Evolutionary conservation across 2,888 invertebrate species (phyloP), one percentile per base, ranked within the genome.

Genomic region (Pasiphila rectangulata): DNA sequence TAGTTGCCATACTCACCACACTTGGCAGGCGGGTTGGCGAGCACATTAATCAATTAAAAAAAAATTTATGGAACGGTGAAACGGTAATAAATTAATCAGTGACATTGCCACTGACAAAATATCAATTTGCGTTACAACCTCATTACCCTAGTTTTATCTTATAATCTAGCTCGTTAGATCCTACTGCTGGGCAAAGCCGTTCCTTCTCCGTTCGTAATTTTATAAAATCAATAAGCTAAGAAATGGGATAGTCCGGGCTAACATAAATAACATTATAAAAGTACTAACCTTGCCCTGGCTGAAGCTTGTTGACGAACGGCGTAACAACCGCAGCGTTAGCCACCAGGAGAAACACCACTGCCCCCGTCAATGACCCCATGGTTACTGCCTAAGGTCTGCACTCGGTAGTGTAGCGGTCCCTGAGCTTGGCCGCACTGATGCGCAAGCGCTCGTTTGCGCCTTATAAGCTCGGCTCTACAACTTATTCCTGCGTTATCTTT

Each of bases 281-380:
- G 27, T 10, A 27, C 27, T 13, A 12, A 86, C 87, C 81, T 81
- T 85, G 69, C 49, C 82, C 84, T 10, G 81, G 79, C 56, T 65
- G 69, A 42, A 80, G 69, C 50, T 86, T 59, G 56, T 84, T 85
- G 59, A 85, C 59, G 36, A 87, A 69, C 25, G 89, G 79, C 21
- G 83, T 72, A 51, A 75, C 67, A 32, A 74, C 59, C 41, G 68
- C 69, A 9, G 75, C 60, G 29, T 68, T 58, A 37, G 63, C 64
- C 42, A 75, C 59, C 51, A 71, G 64, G 29, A 81, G 56, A 23
- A 85, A 56, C 63, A 77, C 83, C 63, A 82, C 72, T 61, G 72
- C 63, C 65, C 67, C 65, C 62, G 61, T 57, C 71, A 75, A 70
- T 73, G 75, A 68, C 67, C 74, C 76, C 88, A 88, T 88, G 74